phyloP scores from a whole-genome alignment of 2,113 vertebrate genomes.

The Piaya cayana region DNA sequence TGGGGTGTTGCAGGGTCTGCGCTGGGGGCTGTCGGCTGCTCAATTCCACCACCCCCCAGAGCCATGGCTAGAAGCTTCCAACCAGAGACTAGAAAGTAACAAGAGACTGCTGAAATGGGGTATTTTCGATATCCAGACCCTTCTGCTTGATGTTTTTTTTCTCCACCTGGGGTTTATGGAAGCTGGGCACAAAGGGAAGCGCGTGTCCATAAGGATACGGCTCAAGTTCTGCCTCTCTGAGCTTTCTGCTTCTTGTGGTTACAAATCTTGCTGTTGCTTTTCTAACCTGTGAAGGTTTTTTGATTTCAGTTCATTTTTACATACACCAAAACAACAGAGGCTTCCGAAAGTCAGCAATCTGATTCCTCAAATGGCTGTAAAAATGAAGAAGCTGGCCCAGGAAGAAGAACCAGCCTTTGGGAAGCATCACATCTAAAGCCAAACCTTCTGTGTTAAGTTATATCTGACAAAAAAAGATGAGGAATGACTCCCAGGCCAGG shows the following conservation, averaged over 20 bases:
- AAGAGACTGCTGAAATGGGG: neutral
- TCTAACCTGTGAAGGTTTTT: neutral
- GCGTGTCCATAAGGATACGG: neutral
- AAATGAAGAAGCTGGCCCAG: neutral
- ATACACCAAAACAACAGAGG: neutral
- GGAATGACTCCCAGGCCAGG: neutral
- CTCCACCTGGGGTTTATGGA: neutral
- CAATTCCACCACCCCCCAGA: neutral
- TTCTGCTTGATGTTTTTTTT: neutral
- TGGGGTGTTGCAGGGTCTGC: neutral
- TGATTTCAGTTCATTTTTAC: neutral
- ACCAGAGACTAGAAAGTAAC: neutral
- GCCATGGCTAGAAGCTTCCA: neutral
- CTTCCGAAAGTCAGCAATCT: neutral
- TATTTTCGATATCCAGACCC: neutral
- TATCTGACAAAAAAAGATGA: neutral
- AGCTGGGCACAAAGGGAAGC: neutral
- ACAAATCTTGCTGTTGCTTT: neutral
- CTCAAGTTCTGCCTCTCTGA: neutral
- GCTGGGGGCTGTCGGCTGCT: neutral
- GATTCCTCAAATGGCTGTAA: neutral
- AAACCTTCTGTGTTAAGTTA: neutral
- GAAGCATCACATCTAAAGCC: conserved; percentile 31
- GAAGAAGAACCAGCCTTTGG: neutral
- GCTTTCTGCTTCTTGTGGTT: neutral